phyloP scores from a whole-genome alignment of 2,797 vertebrate genomes.

The Syngnathus rostellatus region DNA sequence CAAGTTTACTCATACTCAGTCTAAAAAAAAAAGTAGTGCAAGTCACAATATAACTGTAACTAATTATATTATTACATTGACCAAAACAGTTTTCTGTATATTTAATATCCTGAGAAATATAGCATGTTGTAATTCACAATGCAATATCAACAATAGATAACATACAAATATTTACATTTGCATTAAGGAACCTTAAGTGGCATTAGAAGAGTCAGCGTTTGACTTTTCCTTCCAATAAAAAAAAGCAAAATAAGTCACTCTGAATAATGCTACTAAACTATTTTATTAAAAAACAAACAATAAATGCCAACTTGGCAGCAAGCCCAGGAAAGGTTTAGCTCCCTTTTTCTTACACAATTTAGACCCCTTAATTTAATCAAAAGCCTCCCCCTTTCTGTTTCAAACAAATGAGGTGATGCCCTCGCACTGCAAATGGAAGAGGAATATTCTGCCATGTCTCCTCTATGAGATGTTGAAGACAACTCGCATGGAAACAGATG shows the following conservation, averaged over 20 bases:
- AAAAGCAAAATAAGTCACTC: conserved; percentile 12
- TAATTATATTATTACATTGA: not conserved
- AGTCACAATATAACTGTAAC: not conserved
- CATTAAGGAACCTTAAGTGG: not conserved
- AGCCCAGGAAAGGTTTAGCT: conserved; percentile 36
- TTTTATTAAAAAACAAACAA: conserved; percentile 46
- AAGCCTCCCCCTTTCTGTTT: conserved; percentile 35
- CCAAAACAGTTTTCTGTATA: not conserved
- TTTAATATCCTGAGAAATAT: not conserved
- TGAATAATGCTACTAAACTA: conserved; percentile 32
- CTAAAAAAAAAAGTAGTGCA: not conserved
- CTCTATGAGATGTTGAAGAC: conserved; percentile 42
- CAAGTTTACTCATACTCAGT: not conserved
- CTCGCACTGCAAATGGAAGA: conserved; percentile 38
- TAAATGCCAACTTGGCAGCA: conserved; percentile 36
- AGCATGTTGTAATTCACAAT: not conserved
- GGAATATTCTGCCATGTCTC: conserved; percentile 38
- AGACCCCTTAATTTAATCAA: conserved; percentile 51
- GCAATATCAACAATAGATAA: not conserved
- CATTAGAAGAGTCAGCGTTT: conserved; percentile 35
- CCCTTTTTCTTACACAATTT: conserved; percentile 24
- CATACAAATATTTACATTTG: not conserved
- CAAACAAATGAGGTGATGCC: conserved; percentile 57
- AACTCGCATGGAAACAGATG: conserved; percentile 33
- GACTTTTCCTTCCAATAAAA: conserved; percentile 33